Percentiles rank a stretch among this genome's conserved stretches.
These are phyloP conservation scores for Petrophora chlorosata DNA, from an alignment of 2,888 invertebrate genomes.

Conservation along the genomic window DNA sequence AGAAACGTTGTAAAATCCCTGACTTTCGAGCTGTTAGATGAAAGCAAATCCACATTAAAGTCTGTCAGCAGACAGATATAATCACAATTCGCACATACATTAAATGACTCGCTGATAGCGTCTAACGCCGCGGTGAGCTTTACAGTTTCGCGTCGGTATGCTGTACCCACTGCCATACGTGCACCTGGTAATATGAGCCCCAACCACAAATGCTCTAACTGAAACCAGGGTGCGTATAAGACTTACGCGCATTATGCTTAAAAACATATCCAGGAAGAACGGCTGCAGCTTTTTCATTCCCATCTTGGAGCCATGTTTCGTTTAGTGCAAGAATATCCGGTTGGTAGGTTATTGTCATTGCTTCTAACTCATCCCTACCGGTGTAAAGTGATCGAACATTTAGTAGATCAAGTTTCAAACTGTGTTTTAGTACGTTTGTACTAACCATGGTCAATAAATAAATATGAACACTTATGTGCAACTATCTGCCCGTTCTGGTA, in stretches of 20 bases:
- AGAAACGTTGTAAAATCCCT: not conserved
- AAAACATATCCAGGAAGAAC: constrained; percentile 18
- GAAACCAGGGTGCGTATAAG: no score
- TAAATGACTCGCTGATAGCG: constrained; percentile 27
- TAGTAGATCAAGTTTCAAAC: constrained; percentile 31
- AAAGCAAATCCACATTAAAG: constrained; percentile 25
- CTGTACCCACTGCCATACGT: constrained; percentile 32
- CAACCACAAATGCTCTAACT: constrained; percentile 36
- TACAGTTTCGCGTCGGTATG: constrained; percentile 29
- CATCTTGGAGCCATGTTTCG: constrained; percentile 26
- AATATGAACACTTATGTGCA: no score
- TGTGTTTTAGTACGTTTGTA: constrained; percentile 4
- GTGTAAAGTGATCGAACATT: constrained; percentile 37
- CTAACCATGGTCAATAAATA: no score
- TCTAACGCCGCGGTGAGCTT: constrained; percentile 21
- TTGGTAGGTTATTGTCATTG: constrained; percentile 4
- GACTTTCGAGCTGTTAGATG: not conserved
- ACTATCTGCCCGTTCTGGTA: no score
- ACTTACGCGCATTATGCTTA: constrained; percentile 8
- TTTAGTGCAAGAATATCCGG: constrained; percentile 31
- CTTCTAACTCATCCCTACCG: constrained; percentile 32
- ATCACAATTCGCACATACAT: constrained; percentile 15
- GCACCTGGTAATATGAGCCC: constrained; percentile 28
- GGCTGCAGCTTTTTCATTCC: constrained; percentile 15
- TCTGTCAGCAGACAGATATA: constrained; percentile 20